Conservation (phyloP, 2,888 invertebrate species). For the Epsilonema sp. region DNA sequence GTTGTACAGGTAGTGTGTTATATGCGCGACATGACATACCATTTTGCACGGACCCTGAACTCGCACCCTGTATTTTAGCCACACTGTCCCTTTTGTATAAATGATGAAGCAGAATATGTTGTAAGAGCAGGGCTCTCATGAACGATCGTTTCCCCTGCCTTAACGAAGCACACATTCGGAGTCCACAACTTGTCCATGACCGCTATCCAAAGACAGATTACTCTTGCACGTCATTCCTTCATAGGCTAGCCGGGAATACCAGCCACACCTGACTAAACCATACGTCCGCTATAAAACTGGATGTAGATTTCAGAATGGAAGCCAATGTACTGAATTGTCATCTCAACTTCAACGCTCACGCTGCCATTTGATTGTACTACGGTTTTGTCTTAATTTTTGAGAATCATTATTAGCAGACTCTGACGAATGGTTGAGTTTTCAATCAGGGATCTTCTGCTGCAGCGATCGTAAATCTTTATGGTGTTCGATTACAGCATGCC, state of each 20-base stretch:
- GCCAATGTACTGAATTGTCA: conserved; percentile 6
- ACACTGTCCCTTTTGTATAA: conserved; percentile 8
- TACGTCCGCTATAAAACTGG: conserved; percentile 4
- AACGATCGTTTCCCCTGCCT: background rate
- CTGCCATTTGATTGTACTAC: too few species aligned
- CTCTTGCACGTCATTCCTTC: background rate
- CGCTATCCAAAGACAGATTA: conserved; percentile 6
- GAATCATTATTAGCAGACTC: too few species aligned
- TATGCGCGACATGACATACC: too few species aligned
- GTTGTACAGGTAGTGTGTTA: too few species aligned
- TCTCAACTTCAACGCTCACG: too few species aligned
- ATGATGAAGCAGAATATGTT: conserved; percentile 6
- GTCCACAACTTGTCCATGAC: conserved; percentile 2
- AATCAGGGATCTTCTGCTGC: too few species aligned
- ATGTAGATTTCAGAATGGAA: background rate
- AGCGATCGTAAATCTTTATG: too few species aligned
- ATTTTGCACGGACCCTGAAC: conserved; percentile 5
- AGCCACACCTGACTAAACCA: conserved; percentile 8
- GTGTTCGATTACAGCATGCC: too few species aligned
- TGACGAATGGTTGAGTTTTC: too few species aligned
- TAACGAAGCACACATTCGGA: conserved; percentile 7
- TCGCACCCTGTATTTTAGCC: conserved; percentile 5
- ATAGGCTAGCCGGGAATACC: conserved; percentile 1
- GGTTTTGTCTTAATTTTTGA: too few species aligned
- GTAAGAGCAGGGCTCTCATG: conserved; percentile 2